These are phyloP conservation scores for Litoditis marina DNA, from an alignment of 2,888 invertebrate species.

Conservation along the genomic window DNA sequence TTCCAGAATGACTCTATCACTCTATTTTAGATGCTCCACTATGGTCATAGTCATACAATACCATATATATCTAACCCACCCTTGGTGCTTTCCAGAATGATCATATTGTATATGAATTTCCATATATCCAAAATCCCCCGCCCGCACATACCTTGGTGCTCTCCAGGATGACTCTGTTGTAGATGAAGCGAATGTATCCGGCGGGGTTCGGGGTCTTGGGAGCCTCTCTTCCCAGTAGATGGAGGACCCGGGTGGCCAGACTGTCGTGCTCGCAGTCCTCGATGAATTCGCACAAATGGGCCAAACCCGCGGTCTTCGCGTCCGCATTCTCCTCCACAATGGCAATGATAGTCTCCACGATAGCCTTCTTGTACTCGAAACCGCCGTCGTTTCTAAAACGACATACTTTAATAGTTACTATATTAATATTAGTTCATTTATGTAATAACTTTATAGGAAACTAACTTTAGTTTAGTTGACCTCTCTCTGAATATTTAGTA, in stretches of 20 bases:
- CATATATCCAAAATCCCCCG: too few species aligned
- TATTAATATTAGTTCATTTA: too few species aligned
- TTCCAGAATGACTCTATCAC: too few species aligned
- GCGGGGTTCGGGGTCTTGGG: conserved; percentile 91
- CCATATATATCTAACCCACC: too few species aligned
- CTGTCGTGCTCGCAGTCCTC: conserved; percentile 98
- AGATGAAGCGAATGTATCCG: conserved; percentile 71
- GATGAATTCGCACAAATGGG: conserved; percentile 97
- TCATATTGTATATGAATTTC: background rate
- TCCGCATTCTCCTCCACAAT: conserved; percentile 96
- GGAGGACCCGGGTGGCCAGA: conserved; percentile 89
- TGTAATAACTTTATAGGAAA: too few species aligned
- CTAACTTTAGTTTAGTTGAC: too few species aligned
- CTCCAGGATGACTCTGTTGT: conserved; percentile 84
- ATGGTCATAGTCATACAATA: too few species aligned
- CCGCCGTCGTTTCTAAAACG: conserved; percentile 67
- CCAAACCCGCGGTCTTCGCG: conserved; percentile 88
- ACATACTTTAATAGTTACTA: too few species aligned
- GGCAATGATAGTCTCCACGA: conserved; percentile 94
- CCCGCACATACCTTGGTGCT: conserved; percentile 81
- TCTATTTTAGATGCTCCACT: too few species aligned
- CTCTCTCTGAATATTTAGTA: too few species aligned
- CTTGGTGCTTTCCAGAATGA: too few species aligned
- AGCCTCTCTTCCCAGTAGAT: conserved; percentile 92
- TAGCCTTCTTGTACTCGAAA: conserved; percentile 93